Evolutionary conservation across 2,113 vertebrate species (phyloP), one percentile per base, ranked within the genome.

Genomic region (Proteles cristata): DNA sequence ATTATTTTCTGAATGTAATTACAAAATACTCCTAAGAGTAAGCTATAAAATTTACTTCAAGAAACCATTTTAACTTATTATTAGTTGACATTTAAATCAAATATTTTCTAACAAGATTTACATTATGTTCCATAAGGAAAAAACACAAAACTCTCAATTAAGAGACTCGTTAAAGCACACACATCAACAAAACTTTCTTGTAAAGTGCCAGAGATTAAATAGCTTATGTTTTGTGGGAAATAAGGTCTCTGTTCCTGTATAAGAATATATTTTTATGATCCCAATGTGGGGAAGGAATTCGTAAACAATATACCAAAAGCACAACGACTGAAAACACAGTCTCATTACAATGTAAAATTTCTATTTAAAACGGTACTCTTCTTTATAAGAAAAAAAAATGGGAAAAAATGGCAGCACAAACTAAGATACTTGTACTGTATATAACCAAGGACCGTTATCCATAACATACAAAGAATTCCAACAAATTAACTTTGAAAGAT

Each of bases 21-120:
- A 93, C 21, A 92, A 96, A 92, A 88, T 82, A 96, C 69, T 87
- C 39, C 25, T 97, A 93, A 96, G 50, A 3, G 8, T 76, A 90
- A 90, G 45, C 35, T 84, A 96, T 74, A 94, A 88, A 96, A 21
- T 76, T 90, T 68, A 91, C 39, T 91, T 93, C 33, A 94, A 71
- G 85, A 55, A 96, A 79, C 33, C 31, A 93, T 28, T 92, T 95
- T 65, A 91, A 71, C 31, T 95, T 92, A 80, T 35, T 69, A 91
- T 39, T 81, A 69, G 71, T n/a, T 89, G 23, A 86, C n/a, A 90
- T 82, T 89, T 89, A 86, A 94, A 61, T 85, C 26, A 63, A 90
- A 61, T 68, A 88, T 83, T 83, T 94, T 95, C 53, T 73, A 97
- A 94, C 76, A 95, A 82, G 79, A 83, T 82, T 66, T 63, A 92